These are phyloP conservation scores for Siphlonurus alternatus DNA, from an alignment of 2,888 invertebrate species.

Conservation along the genomic window DNA sequence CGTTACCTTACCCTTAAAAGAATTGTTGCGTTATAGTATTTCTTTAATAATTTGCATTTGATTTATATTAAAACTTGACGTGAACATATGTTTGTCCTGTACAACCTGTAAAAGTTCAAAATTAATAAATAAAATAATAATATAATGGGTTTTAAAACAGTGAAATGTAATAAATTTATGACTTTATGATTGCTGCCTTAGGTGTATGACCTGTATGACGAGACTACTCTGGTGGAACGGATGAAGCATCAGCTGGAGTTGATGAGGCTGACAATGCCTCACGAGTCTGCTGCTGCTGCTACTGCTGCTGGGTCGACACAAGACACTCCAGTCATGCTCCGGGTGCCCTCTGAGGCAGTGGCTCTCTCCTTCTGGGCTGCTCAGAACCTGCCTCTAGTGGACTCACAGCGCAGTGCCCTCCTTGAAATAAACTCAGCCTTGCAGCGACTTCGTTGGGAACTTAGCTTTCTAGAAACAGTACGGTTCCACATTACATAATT, in stretches of 20 bases:
- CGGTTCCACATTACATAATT: too few species aligned
- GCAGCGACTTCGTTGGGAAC: conserved; percentile 42
- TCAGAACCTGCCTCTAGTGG: conserved; percentile 52
- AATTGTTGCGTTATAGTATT: too few species aligned
- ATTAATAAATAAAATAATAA: too few species aligned
- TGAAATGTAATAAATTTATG: too few species aligned
- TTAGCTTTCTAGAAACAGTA: conserved; percentile 31
- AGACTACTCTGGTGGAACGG: conserved; percentile 27
- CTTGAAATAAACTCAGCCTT: conserved; percentile 49
- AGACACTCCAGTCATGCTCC: neutral
- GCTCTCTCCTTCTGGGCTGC: conserved; percentile 67
- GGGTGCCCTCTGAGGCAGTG: conserved; percentile 40
- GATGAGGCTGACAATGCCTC: neutral
- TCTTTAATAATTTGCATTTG: too few species aligned
- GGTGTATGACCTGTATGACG: conserved; percentile 43
- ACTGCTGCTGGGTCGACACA: neutral
- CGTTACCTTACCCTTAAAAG: too few species aligned
- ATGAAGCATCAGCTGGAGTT: conserved; percentile 22
- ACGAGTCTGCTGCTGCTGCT: neutral
- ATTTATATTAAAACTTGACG: too few species aligned
- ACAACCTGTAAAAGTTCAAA: too few species aligned
- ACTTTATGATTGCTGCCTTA: neutral
- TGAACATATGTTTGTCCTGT: too few species aligned
- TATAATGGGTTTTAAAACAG: too few species aligned
- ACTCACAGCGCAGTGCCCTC: conserved; percentile 41